Percentiles rank a stretch among this genome's conserved stretches.
Conservation (phyloP, 2,888 invertebrate species). For the Athrips mouffetella region DNA sequence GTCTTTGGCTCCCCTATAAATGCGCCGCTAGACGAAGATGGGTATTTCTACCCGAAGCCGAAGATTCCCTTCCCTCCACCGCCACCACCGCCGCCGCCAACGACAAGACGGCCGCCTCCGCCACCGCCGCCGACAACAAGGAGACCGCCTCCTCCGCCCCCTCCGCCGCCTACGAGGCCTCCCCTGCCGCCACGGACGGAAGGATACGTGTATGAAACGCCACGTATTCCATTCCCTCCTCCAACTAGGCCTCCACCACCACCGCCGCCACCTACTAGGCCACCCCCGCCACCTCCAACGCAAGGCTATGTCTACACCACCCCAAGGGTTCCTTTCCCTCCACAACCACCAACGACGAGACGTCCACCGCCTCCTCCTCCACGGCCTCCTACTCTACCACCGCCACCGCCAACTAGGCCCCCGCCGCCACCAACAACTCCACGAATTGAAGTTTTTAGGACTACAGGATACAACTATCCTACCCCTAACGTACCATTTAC, state of each 20-base stretch:
- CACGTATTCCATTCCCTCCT: slow-evolving; percentile 23
- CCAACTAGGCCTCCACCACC: slow-evolving; percentile 10
- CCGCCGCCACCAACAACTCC: slow-evolving; percentile 13
- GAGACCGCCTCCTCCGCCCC: slow-evolving; percentile 15
- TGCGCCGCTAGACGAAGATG: slow-evolving; percentile 62
- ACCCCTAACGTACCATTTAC: slow-evolving; percentile 23
- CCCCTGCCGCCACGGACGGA: slow-evolving; percentile 23
- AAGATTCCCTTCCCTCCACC: slow-evolving; percentile 64
- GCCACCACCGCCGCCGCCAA: slow-evolving; percentile 16
- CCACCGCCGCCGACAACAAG: slow-evolving; percentile 17
- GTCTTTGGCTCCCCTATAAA: slow-evolving; percentile 59
- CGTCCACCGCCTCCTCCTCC: slow-evolving; percentile 24
- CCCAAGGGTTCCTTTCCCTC: slow-evolving; percentile 26
- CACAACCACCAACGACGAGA: slow-evolving; percentile 24
- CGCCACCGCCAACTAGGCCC: slow-evolving; percentile 23
- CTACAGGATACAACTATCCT: slow-evolving; percentile 14
- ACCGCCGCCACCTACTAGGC: slow-evolving; percentile 25
- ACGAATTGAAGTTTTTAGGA: no score
- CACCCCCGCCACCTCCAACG: slow-evolving; percentile 21
- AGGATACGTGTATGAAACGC: slow-evolving; percentile 33
- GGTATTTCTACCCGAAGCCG: slow-evolving; percentile 70
- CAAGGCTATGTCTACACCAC: slow-evolving; percentile 42
- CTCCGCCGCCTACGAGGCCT: slow-evolving; percentile 22
- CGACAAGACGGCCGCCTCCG: slow-evolving; percentile 15
- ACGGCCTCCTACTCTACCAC: slow-evolving; percentile 20